Base-by-base conservation (phyloP, 2,797 vertebrate genomes). In the Gallirallus australis region DNA sequence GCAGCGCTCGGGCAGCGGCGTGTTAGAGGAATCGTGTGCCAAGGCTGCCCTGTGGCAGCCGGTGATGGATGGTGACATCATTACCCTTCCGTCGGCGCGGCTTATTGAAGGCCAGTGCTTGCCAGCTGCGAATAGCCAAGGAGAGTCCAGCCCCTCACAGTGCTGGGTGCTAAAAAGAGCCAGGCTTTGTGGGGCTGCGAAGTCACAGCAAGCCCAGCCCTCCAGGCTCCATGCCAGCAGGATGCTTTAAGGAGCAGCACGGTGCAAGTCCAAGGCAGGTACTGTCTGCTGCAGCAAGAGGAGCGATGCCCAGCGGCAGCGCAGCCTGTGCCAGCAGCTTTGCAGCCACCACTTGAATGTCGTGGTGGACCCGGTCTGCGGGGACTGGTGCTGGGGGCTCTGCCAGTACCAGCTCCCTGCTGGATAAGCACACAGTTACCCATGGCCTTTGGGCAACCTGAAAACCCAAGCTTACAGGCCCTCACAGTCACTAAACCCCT, bases 1-100 rank as follows among this genome's bases (percentile, higher is more conserved):
- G 80, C 39, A 42, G 39, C 35, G 3, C 71, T 27, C 0, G 0
- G 31, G 31, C 64, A 57, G 25, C 0, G 0, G 54, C 0, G 4
- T 10, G 72, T 19, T 2, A 87, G 64, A 37, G 0, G 4, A 66
- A n/a, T 21, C 5, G 0, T 12, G 11, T 7, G 30, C 31, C 3
- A 10, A 23, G 15, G 66, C 9, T 81, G 42, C 69, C 53, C 60
- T 0, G 1, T 11, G 82, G 52, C n/a, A 30, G 30, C 12, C 1
- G 1, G 63, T 52, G 42, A 71, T 33, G 37, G 63, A 33, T n/a
- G 68, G 53, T 18, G 76, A 14, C 64, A 5, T 28, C 28, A 25
- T 31, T 77, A 75, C 53, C 39, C 27, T 42, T 75, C 35, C n/a
- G 9, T 11, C 4, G 2, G 16, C n/a, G 2, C 1, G 0, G 37